Conservation (phyloP, 1,140 invertebrate genomes). For the Heliconius eleuchia region DNA sequence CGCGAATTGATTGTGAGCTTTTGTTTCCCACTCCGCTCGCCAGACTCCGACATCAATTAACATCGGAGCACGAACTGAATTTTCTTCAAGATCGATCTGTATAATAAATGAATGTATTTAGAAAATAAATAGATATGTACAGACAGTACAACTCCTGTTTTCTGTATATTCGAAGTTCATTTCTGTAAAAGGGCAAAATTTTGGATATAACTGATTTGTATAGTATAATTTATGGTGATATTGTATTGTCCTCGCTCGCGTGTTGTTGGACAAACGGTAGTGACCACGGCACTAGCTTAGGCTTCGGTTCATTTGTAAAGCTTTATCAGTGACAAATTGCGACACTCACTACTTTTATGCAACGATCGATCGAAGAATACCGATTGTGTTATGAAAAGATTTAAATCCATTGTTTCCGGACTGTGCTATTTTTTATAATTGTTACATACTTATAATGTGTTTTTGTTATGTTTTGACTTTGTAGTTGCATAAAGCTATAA, state of each 20-base stretch:
- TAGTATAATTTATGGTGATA: conserved; percentile 46
- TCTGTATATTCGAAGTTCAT: not conserved
- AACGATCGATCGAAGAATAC: conserved; percentile 50
- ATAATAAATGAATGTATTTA: not conserved
- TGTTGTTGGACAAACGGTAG: conserved; percentile 64
- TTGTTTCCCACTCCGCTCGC: conserved; percentile 75
- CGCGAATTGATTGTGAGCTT: conserved; percentile 81
- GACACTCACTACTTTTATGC: conserved; percentile 66
- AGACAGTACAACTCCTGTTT: not conserved
- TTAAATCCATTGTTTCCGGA: conserved; percentile 24
- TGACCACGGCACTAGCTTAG: conserved; percentile 53
- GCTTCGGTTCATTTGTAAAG: conserved; percentile 69
- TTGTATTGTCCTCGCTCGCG: conserved; percentile 59
- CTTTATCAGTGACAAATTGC: conserved; percentile 73
- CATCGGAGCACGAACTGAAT: conserved; percentile 68
- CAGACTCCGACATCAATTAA: conserved; percentile 80
- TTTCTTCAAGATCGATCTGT: conserved; percentile 64
- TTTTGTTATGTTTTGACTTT: not conserved
- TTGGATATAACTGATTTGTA: conserved; percentile 44
- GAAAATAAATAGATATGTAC: not conserved
- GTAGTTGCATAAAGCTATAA: not conserved
- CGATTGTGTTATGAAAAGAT: conserved; percentile 33
- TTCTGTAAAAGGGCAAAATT: conserved; percentile 16
- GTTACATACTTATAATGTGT: not conserved
- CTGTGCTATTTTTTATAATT: not conserved